phyloP scores from a whole-genome alignment of 1,140 invertebrate species.

The Argopecten irradians region DNA sequence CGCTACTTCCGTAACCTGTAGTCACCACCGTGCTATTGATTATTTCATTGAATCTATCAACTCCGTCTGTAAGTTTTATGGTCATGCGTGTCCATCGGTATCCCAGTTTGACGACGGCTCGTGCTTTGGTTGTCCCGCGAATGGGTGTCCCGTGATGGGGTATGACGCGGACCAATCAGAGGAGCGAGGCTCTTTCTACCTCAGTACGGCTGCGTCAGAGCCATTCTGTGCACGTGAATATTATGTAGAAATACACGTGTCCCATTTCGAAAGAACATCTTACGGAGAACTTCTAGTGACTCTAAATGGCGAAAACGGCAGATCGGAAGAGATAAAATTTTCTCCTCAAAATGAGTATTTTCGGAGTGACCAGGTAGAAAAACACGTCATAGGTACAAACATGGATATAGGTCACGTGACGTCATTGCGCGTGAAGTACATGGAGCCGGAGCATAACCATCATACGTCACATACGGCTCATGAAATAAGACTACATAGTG shows the following conservation, averaged over 20 bases:
- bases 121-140: constrained; percentile 88
- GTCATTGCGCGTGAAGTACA: constrained; percentile 53
- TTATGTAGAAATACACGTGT: constrained; percentile 58
- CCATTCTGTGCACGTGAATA: constrained; percentile 67
- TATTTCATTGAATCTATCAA: constrained; percentile 91
- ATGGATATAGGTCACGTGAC: constrained; percentile 47
- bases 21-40: constrained; percentile 90
- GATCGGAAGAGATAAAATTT: constrained; percentile 57
- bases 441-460: constrained; percentile 34
- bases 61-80: constrained; percentile 84
- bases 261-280: constrained; percentile 40
- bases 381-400: constrained; percentile 50
- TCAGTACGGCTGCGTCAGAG: constrained; percentile 54
- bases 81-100: constrained; percentile 79
- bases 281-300: constrained; percentile 60
- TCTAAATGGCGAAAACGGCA: constrained; percentile 53
- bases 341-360: constrained; percentile 49
- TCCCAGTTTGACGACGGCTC: constrained; percentile 85
- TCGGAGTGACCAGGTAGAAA: constrained; percentile 45
- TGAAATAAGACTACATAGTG: constrained; percentile 46
- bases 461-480: constrained; percentile 34
- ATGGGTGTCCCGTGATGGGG: constrained; percentile 88
- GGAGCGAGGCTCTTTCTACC: constrained; percentile 64
- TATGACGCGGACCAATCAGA: constrained; percentile 86
- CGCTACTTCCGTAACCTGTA: constrained; percentile 84